Evolutionary conservation across 2,888 invertebrate genomes (phyloP), one percentile per base, ranked within the genome.

Genomic region (Nemoura dubitans): DNA sequence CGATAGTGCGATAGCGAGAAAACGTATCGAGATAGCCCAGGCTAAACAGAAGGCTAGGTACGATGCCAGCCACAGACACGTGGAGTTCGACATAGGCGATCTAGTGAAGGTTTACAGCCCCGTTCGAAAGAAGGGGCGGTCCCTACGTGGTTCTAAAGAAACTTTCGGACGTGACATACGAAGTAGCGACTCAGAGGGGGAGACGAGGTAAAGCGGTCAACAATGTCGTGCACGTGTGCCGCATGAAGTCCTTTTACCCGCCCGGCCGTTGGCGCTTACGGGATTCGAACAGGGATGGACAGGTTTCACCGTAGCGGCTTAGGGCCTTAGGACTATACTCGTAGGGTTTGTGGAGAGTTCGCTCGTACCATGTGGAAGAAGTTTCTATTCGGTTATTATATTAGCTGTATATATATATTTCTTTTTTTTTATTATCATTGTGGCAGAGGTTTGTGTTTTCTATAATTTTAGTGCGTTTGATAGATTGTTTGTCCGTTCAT

Each of bases 221-320:
- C 3, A 43, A 83, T n/a, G 25, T 43, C 0, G 59, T 83, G 0
- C 83, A 83, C 42, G 83, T 83, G 14, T 25, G 26, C n/a, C 42
- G 83, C n/a, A 83, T 83, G 43, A 83, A 83, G 16, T 43, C 83
- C 5, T 83, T n/a, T 10, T 43, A 43, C 28, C 43, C n/a, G 7
- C 83, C 83, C 0, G 25, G 26, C 6, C n/a, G 14, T 6, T 83
- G 83, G 83, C 80, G 80, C 5, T 10, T 36, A 6, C 36, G 10
- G 5, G 36, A 36, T 10, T 6, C 36, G 36, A 3, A 36, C 36
- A 3, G 36, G 36, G 36, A 3, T 36, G 10, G 10, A 6, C 36
- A 10, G 36, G 36, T n/a, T n/a, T 36, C 36, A 10, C 3, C 36
- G 36, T 6, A 10, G 36, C 3, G 36, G 36, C 36, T n/a, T 36